A percentile compares a stretch with the other conserved stretches of the same genome.
Evolutionary conservation across 2,113 vertebrate species (phyloP).

Genomic region (Pomatorhinus ruficollis): DNA sequence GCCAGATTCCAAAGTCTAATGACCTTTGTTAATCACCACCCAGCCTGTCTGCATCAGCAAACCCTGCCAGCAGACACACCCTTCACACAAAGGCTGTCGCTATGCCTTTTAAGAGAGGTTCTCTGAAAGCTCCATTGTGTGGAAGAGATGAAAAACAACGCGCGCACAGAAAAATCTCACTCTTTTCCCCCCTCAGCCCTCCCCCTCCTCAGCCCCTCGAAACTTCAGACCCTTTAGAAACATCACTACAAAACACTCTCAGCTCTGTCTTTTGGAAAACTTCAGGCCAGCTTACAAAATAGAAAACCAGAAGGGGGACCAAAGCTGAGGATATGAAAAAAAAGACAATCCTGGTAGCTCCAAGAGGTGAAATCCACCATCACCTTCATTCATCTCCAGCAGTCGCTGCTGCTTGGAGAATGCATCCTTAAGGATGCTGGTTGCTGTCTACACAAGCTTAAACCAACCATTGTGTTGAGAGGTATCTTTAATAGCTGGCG

Average conservation of each 20-base stretch:
- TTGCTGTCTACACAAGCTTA: slow-evolving; percentile 6
- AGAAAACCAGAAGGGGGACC: slow-evolving; percentile 6
- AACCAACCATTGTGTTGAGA: not conserved
- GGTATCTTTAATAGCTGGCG: not conserved
- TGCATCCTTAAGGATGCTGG: slow-evolving; percentile 29
- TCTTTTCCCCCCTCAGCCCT: not conserved
- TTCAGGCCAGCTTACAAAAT: slow-evolving; percentile 29
- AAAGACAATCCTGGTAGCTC: not conserved
- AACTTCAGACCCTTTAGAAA: slow-evolving; percentile 70
- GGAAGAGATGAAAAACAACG: slow-evolving; percentile 37
- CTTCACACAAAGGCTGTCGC: slow-evolving; percentile 90
- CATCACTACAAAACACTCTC: slow-evolving; percentile 54
- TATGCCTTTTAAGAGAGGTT: slow-evolving; percentile 87
- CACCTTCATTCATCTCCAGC: not conserved
- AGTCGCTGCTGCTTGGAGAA: slow-evolving; percentile 6
- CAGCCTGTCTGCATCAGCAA: slow-evolving; percentile 90
- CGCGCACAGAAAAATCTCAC: not conserved
- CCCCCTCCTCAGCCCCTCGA: not conserved
- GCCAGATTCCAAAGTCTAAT: slow-evolving; percentile 99
- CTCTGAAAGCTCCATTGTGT: slow-evolving; percentile 84
- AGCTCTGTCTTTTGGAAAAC: slow-evolving; percentile 55
- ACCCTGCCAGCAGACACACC: slow-evolving; percentile 92
- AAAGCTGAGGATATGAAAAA: not conserved
- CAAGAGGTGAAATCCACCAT: not conserved
- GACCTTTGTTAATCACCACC: slow-evolving; percentile 99